Evolutionary conservation across 2,888 invertebrate genomes (phyloP), one percentile per base, ranked within the genome.

Genomic region (Clostera curtula): DNA sequence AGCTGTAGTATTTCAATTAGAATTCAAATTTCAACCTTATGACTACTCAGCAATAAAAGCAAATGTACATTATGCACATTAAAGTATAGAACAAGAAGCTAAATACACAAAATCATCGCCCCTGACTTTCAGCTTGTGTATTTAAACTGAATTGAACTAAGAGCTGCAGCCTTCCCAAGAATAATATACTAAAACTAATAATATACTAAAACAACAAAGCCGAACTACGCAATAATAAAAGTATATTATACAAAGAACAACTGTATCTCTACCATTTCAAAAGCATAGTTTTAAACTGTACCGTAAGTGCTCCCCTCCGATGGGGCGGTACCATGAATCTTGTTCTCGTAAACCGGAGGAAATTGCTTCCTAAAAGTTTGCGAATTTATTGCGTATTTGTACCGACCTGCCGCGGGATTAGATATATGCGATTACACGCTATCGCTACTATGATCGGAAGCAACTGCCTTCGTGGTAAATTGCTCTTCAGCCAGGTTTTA

Each of bases 351-450:
- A 70, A 71, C 69, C 64, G 62, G 49, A 67, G 75, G 75, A 76
- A 74, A 76, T 76, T 74, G 75, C 75, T 69, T 63, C 70, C 71
- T 73, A 75, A 76, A 74, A 76, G 71, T 76, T 75, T 59, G 53
- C 54, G 63, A 69, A 76, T 76, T 79, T 79, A 80, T 79, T 55
- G 69, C 69, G 60, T 62, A 68, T 69, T 69, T 64, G 61, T 65
- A 61, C 47, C 47, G 46, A 45, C 37, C 32, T 43, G 40, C 41
- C 43, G 48, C 37, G 31, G n/a, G 40, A 43, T 43, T 48, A 32
- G 55, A 50, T 57, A 57, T 55, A 56, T 50, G 52, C 44, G 43
- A 44, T 46, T 46, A 43, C 36, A 33, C 35, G 31, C 31, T 31
- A 32, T 33, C 24, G 28, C 8, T 8, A 34, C n/a, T 35, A 34